Conservation (phyloP, 2,797 vertebrate species). For the Periparus ater region DNA sequence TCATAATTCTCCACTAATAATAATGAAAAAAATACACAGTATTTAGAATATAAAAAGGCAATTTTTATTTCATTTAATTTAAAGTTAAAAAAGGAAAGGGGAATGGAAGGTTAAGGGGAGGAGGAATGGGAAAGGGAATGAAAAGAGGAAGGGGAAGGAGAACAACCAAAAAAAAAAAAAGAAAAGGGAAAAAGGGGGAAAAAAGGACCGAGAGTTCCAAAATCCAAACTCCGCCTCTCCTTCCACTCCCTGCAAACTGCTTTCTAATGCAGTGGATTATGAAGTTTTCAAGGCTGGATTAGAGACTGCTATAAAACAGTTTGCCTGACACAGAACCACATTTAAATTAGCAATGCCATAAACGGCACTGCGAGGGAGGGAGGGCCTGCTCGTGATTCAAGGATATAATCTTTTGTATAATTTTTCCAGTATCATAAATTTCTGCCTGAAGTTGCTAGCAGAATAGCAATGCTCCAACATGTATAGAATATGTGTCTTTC, state of each 20-base stretch:
- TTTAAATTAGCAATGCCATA: constrained; percentile 64
- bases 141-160: not conserved
- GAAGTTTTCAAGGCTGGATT: constrained; percentile 29
- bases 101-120: not conserved
- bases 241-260: not conserved
- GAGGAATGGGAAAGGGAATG: not conserved
- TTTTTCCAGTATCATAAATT: constrained; percentile 49
- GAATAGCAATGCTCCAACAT: not conserved
- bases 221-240: not conserved
- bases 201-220: not conserved
- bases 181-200: fast-evolving
- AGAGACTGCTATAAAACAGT: constrained; percentile 46
- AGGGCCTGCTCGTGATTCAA: constrained; percentile 37
- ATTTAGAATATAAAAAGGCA: not conserved
- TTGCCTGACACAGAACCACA: constrained; percentile 22
- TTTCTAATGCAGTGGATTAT: not conserved
- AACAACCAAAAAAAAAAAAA: not conserved
- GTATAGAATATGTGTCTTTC: constrained; percentile 24
- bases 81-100: not conserved
- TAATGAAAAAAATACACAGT: not conserved
- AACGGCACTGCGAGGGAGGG: not conserved
- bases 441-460: not conserved
- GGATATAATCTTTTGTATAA: not conserved
- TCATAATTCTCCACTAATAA: not conserved
- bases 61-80: not conserved